A percentile compares a stretch with the other conserved stretches of the same genome.
phyloP scores from a whole-genome alignment of 2,888 invertebrate species.

The Oligia fasciuncula region DNA sequence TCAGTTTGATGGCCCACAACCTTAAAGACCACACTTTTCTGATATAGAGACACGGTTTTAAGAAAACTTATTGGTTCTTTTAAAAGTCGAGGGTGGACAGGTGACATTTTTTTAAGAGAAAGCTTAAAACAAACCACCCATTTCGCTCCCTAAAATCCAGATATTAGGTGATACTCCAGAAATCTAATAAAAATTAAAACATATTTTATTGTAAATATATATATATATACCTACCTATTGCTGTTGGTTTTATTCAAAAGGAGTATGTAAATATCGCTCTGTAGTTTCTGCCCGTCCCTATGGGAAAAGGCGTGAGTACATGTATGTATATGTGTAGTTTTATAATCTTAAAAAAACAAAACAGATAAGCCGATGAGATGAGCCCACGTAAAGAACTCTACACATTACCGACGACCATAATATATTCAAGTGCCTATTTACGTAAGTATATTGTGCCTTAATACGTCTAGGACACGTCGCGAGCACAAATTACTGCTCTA shows the following conservation, averaged over 20 bases:
- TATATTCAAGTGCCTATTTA: constrained; percentile 48
- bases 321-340: not conserved
- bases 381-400: constrained; percentile 13
- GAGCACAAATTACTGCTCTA: constrained; percentile 87
- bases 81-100: not conserved
- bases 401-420: constrained; percentile 22
- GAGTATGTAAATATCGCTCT: not conserved
- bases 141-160: not conserved
- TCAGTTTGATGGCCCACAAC: too few relatives aligned
- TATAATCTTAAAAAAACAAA: not conserved
- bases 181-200: not conserved
- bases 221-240: too few relatives aligned
- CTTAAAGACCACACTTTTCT: not conserved
- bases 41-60: not conserved
- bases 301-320: too few relatives aligned
- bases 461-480: constrained; percentile 84
- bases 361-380: constrained; percentile 29
- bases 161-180: not conserved
- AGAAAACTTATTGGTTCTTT: not conserved
- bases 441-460: constrained; percentile 66
- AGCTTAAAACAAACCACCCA: not conserved
- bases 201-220: not conserved
- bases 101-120: not conserved
- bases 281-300: not conserved
- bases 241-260: not conserved